Conservation (phyloP, 1,140 invertebrate species). For the Hylyphantes graminicola region DNA sequence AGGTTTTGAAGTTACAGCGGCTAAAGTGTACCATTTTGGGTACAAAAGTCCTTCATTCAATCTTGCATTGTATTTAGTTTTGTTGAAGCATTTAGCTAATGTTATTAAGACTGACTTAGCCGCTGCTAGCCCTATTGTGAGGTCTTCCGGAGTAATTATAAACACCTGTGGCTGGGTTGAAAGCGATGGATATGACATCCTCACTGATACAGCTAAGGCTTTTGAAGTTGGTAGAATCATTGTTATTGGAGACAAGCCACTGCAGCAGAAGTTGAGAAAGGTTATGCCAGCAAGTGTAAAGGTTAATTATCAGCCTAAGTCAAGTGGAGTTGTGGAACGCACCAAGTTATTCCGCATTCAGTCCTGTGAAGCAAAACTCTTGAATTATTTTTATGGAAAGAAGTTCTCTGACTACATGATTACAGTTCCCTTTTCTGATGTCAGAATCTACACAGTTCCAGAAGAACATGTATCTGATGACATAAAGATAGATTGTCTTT, state of each 20-base stretch:
- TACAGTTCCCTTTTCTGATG: conserved; percentile 85
- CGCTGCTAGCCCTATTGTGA: conserved; percentile 39
- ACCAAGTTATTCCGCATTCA: conserved; percentile 79
- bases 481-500: conserved; percentile 68
- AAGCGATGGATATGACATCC: conserved; percentile 68
- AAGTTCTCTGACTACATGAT: conserved; percentile 91
- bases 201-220: conserved; percentile 84
- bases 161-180: conserved; percentile 97
- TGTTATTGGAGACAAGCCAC: conserved; percentile 94
- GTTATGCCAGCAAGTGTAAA: conserved; percentile 94
- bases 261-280: conserved; percentile 91
- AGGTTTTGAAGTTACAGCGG: conserved; percentile 90
- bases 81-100: conserved; percentile 86
- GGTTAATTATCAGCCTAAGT: conserved; percentile 93
- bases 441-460: conserved; percentile 82
- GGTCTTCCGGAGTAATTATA: conserved; percentile 88
- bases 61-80: conserved; percentile 83
- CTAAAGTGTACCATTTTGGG: conserved; percentile 94
- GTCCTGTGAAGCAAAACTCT: conserved; percentile 81
- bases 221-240: conserved; percentile 97
- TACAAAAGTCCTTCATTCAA: conserved; percentile 84
- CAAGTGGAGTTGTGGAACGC: conserved; percentile 92
- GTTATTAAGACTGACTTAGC: conserved; percentile 73
- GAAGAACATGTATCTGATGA: conserved; percentile 85
- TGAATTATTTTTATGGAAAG: conserved; percentile 95